Conservation (phyloP, 2,888 invertebrate species). For the Mactromeris polynyma region DNA sequence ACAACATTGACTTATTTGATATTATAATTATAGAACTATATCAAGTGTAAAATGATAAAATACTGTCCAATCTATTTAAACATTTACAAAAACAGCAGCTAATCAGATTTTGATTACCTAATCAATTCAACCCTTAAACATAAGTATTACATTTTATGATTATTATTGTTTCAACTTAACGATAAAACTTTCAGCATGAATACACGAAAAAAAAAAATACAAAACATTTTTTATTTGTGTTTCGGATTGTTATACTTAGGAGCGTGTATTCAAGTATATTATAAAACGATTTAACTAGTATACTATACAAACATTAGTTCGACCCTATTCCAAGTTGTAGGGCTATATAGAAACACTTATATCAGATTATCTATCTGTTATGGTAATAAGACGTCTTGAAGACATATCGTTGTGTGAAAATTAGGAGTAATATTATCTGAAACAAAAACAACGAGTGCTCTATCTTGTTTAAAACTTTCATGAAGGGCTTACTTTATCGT, state of each 20-base stretch:
- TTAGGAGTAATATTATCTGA: background rate
- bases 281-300: background rate
- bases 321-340: background rate
- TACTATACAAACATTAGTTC: background rate
- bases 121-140: background rate
- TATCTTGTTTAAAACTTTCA: background rate
- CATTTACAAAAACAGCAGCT: background rate
- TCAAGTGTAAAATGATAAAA: background rate
- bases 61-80: background rate
- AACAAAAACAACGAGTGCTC: background rate
- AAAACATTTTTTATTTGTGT: background rate
- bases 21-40: background rate
- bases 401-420: constrained; percentile 1
- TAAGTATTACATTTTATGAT: background rate
- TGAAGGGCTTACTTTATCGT: constrained; percentile 19
- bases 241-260: background rate
- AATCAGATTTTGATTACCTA: background rate
- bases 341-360: background rate
- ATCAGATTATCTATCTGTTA: background rate
- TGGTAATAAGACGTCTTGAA: no score
- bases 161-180: background rate
- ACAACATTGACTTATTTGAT: background rate
- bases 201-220: background rate
- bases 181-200: background rate
- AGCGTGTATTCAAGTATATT: background rate